Percentiles rank a stretch among this genome's conserved stretches.
These are phyloP conservation scores for Ypsolopha scabrella DNA, from an alignment of 2,888 invertebrate species.

Conservation along the genomic window DNA sequence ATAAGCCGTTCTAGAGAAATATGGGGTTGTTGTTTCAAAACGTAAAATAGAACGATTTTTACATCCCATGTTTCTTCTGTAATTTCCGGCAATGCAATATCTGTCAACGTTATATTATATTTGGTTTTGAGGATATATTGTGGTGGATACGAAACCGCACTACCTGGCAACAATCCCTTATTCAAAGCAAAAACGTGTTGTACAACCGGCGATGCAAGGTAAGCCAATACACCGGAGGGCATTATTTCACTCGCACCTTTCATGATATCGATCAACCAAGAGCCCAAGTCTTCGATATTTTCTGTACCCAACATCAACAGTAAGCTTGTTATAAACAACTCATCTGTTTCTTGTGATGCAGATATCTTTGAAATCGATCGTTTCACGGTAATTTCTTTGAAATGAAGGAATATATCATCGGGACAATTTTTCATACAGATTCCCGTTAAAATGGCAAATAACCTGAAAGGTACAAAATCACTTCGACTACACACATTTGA, in stretches of 20 bases:
- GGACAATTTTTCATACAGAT: constrained; percentile 11
- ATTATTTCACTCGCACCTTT: constrained; percentile 43
- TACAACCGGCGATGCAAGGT: constrained; percentile 34
- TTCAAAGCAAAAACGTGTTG: constrained; percentile 35
- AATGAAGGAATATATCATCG: constrained; percentile 17
- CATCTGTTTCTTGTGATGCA: constrained; percentile 45
- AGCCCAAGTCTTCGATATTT: constrained; percentile 18
- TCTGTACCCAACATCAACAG: constrained; percentile 33
- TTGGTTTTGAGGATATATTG: constrained; percentile 49
- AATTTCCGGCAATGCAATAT: constrained; percentile 49
- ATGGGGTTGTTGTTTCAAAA: constrained; percentile 44
- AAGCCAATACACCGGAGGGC: constrained; percentile 30
- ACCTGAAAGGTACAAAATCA: constrained; percentile 45
- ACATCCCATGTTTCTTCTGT: constrained; percentile 62
- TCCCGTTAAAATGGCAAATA: constrained; percentile 25
- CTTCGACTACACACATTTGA: constrained; percentile 24
- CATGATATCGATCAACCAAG: constrained; percentile 36
- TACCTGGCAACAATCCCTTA: constrained; percentile 25
- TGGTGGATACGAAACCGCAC: constrained; percentile 40
- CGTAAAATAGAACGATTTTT: constrained; percentile 53
- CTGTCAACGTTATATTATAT: constrained; percentile 53
- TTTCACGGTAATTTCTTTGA: constrained; percentile 26
- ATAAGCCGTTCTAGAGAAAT: constrained; percentile 36
- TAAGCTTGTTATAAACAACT: constrained; percentile 39
- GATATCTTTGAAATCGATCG: constrained; percentile 39